Base-by-base conservation (phyloP, 2,888 invertebrate species). In the Anagyrus pseudococci region DNA sequence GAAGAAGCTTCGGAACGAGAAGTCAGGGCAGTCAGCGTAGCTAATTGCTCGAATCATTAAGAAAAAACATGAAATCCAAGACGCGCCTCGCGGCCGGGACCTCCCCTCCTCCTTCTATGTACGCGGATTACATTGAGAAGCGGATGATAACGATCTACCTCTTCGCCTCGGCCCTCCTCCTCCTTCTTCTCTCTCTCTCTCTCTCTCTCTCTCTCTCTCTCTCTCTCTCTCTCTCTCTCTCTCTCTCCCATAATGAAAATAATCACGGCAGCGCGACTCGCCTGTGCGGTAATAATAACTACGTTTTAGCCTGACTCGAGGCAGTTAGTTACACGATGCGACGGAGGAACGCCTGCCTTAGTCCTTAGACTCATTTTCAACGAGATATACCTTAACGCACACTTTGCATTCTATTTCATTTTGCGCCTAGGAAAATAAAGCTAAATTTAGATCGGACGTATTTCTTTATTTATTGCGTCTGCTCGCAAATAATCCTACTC, bases 1-100 rank as follows among this genome's bases (percentile, higher is more conserved):
- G n/a, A n/a, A n/a, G n/a, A n/a, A n/a, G n/a, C n/a, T 46, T 55
- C 37, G 49, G 70, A 76, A 75, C 71, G 76, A 75, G 74, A 77
- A 79, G 77, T 76, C 76, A 75, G 75, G 68, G 80, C 78, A 79
- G 75, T 79, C 77, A 78, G 80, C 79, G 80, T 80, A 72, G 80
- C 80, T 80, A 80, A 80, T 80, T 80, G 78, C 78, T 80, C 77
- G 76, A 80, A 80, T 80, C 78, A 80, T 80, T 80, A 80, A 78
- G 77, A 80, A 80, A 79, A 80, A 80, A 80, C 78, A 80, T 77
- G 79, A 76, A 78, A 78, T 79, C 77, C 74, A 76, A 79, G 60
- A 60, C 53, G 44, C n/a, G 54, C 29, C 26, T 62, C 44, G 47
- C 23, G 22, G 71, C 69, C 65, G 62, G 64, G 71, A 66, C 67